phyloP scores from a whole-genome alignment of 2,797 vertebrate genomes.

The Octomys mimax region DNA sequence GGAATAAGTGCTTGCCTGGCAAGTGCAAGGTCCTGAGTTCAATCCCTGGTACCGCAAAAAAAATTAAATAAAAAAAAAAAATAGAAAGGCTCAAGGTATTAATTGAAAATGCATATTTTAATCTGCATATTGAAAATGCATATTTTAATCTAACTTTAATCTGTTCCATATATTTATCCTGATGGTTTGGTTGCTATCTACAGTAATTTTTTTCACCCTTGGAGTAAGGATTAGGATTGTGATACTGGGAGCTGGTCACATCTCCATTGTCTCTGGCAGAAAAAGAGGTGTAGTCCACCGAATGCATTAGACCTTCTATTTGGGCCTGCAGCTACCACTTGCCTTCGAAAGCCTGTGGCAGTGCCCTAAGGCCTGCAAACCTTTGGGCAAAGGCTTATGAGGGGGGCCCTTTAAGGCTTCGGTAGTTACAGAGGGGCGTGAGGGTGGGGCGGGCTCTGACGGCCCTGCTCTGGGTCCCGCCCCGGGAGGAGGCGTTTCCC shows the following conservation, averaged over 20 bases:
- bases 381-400: not conserved
- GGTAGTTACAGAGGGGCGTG: not conserved
- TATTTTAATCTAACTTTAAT: not conserved
- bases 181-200: conserved; percentile 37
- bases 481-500: conserved; percentile 77
- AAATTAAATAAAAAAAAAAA: no score
- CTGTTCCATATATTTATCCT: conserved; percentile 20
- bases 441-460: conserved; percentile 60
- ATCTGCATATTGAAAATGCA: not conserved
- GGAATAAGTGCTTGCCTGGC: no score
- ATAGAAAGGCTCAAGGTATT: no score
- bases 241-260: conserved; percentile 34
- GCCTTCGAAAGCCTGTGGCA: conserved; percentile 20
- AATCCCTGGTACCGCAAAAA: no score
- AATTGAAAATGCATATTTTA: no score
- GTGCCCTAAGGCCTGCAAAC: not conserved
- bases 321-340: conserved; percentile 25
- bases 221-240: conserved; percentile 47
- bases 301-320: not conserved
- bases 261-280: conserved; percentile 71
- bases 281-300: not conserved
- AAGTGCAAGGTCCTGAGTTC: no score
- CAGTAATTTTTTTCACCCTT: conserved; percentile 32
- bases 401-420: conserved; percentile 74
- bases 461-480: not conserved